phyloP scores from a whole-genome alignment of 2,113 vertebrate genomes.

The Junco hyemalis region DNA sequence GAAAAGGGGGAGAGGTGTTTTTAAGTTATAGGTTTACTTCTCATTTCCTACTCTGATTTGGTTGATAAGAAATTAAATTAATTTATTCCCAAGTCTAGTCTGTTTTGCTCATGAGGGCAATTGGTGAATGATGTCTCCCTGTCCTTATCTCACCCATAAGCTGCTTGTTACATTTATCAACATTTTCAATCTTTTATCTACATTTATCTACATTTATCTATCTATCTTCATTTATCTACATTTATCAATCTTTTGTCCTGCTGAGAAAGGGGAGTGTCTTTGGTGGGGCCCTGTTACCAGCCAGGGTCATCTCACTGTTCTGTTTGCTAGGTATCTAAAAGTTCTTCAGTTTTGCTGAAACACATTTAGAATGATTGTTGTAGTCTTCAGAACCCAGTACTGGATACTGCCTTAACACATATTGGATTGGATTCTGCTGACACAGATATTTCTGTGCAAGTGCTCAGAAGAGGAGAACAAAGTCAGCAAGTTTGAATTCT shows the following conservation, averaged over 20 bases:
- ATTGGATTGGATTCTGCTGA: accelerated
- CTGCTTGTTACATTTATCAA: not conserved
- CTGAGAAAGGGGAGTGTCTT: not conserved
- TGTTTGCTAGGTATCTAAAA: not conserved
- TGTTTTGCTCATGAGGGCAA: not conserved
- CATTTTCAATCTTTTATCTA: no score
- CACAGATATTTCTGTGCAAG: not conserved
- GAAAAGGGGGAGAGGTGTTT: not conserved
- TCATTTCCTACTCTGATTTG: not conserved
- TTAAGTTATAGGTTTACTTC: not conserved
- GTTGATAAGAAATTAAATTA: not conserved
- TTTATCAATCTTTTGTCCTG: not conserved
- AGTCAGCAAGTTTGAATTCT: not conserved
- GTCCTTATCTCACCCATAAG: not conserved
- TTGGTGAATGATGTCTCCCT: not conserved
- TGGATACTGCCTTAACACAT: not conserved
- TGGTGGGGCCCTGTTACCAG: not conserved
- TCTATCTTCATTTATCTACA: no score
- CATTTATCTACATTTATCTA: no score
- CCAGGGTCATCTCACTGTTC: not conserved
- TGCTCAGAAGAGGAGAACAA: not conserved
- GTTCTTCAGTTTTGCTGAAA: not conserved
- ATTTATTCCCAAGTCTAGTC: not conserved
- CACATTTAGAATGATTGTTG: not conserved
- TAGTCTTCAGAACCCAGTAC: not conserved